Evolutionary conservation across 92 coral and sea anemone genomes (phyloP), one percentile per base, ranked within the genome.

Genomic region (Porites evermanni): DNA sequence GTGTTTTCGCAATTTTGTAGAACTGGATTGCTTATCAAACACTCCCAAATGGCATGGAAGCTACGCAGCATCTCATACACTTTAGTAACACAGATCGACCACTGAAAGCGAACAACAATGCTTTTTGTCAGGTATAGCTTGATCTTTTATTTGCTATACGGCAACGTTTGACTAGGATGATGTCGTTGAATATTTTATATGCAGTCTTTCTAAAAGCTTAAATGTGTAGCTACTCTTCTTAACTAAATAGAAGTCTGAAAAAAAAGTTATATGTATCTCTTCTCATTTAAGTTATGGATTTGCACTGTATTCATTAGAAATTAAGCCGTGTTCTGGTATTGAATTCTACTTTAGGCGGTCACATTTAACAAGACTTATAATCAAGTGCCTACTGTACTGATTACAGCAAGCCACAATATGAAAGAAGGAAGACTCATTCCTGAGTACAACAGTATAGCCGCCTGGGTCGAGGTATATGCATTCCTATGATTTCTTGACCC

Each of bases 391-490:
- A 93, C 91, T 19, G 94, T 93, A 23, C 87, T 93, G 53, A 88
- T 93, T 50, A 89, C 92, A 23, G 94, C 96, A 18, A 88, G 94
- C 13, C 96, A 93, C 52, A 79, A 26, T 17, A 83, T 87, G 47
- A 70, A 84, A 70, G 87, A 66, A 11, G 89, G 86, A 26, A 88
- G 82, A 67, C 82, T 87, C 16, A 79, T 75, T 7, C 94, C 96
- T 0, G 82, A 85, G 67, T 88, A 88, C 84, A 93, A 93, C 88
- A 90, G 96, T 56, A 93, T 93, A 52, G 92, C 91, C 13, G 81
- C 94, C 17, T 93, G 96, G 96, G 81, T 93, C 10, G 96, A 93
- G 83, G 96, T 90, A 79, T 78, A 38, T 6, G 4, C 20, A 17
- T 17, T 10, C 20, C 2, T 17, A 19, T 1, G 23, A 66, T 64